Conservation (phyloP, 2,113 vertebrate species). For the Salvelinus fontinalis region DNA sequence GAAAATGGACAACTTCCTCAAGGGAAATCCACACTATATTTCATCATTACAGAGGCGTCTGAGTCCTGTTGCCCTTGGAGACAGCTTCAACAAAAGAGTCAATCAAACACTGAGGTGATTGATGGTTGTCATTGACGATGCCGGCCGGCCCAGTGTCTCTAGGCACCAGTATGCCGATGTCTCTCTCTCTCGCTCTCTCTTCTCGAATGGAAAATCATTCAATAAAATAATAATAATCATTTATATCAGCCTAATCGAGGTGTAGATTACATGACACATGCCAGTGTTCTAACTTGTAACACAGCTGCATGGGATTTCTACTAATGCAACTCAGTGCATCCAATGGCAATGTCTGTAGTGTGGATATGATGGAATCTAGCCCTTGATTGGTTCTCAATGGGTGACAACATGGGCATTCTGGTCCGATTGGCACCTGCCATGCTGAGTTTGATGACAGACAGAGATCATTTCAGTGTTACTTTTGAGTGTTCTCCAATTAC, state of each 20-base stretch:
- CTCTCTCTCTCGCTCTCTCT: neutral
- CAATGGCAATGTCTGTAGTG: neutral
- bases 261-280: no score
- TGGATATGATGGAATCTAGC: neutral
- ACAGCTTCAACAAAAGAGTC: slow-evolving; percentile 45
- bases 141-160: slow-evolving; percentile 30
- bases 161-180: slow-evolving; percentile 7
- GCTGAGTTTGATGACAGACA: slow-evolving; percentile 58
- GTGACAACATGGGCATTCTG: slow-evolving; percentile 42
- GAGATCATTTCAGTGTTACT: slow-evolving; percentile 69
- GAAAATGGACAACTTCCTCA: slow-evolving; percentile 41
- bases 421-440: slow-evolving; percentile 48
- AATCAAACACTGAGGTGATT: slow-evolving; percentile 59
- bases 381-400: slow-evolving; percentile 43
- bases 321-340: neutral
- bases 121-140: slow-evolving; percentile 53
- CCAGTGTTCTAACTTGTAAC: no score
- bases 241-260: no score
- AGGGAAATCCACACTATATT: slow-evolving; percentile 39
- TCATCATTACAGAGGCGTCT: slow-evolving; percentile 50
- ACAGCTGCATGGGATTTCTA: no score
- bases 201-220: neutral
- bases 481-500: slow-evolving; percentile 62
- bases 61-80: slow-evolving; percentile 32
- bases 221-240: no score